These are phyloP conservation scores for Lucifuga dentata DNA, from an alignment of 2,113 vertebrate genomes.

Conservation along the genomic window DNA sequence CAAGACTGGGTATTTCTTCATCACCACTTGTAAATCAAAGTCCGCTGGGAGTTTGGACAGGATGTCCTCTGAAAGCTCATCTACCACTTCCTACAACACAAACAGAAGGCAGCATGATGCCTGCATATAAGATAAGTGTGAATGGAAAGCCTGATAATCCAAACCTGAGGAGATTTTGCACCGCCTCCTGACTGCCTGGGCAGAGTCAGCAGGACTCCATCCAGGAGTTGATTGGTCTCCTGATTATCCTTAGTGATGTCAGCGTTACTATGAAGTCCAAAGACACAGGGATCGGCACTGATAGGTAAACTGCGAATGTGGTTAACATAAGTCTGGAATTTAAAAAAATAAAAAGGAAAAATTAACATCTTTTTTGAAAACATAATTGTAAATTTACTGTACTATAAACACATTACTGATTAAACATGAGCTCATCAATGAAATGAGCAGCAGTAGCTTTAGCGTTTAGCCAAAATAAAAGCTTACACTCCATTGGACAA, in stretches of 20 bases:
- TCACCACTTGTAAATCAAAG: constrained; percentile 86
- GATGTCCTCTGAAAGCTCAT: constrained; percentile 89
- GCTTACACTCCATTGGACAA: too few species aligned
- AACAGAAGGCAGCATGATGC: constrained; percentile 3
- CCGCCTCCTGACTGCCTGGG: constrained; percentile 88
- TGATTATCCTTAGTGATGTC: constrained; percentile 96
- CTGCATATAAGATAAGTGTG: background rate
- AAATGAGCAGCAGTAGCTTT: constrained; percentile 9
- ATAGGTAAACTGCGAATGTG: constrained; percentile 89
- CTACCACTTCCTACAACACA: constrained; percentile 86
- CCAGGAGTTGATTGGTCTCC: constrained; percentile 92
- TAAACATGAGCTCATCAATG: background rate
- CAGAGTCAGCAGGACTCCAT: constrained; percentile 90
- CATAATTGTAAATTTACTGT: background rate
- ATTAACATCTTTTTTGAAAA: too few species aligned
- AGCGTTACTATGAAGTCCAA: constrained; percentile 93
- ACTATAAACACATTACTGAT: too few species aligned
- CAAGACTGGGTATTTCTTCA: constrained; percentile 87
- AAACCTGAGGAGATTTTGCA: constrained; percentile 92
- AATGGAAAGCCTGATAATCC: background rate
- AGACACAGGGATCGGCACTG: constrained; percentile 88
- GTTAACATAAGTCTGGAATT: constrained; percentile 85
- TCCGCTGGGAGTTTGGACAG: constrained; percentile 88
- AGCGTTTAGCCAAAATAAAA: too few species aligned
- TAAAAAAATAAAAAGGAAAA: background rate